Base-by-base conservation (phyloP, 2,113 vertebrate species). In the Paramisgurnus dabryanus region DNA sequence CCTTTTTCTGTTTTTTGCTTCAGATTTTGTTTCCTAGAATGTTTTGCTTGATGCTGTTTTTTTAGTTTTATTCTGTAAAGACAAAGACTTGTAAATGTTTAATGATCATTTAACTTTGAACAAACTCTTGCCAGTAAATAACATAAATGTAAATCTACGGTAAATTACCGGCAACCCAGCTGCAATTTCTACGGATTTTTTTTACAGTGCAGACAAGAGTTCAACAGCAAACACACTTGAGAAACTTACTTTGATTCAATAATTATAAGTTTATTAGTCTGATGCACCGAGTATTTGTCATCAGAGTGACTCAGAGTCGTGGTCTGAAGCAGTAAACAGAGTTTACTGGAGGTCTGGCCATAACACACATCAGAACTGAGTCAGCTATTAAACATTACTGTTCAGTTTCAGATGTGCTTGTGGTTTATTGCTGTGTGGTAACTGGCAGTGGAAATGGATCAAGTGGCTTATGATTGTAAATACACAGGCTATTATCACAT, bases 281-380 rank as follows among this genome's bases (percentile, higher is more conserved):
- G 18, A 58, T 71, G 78, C 17, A 87, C 71, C 83, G 69, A 63
- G 86, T 83, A 43, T 71, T 53, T 55, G 78, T 82, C 87, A 71
- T 72, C 34, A n/a, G 65, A 47, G 40, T 53, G 27, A 76, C 80
- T 82, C 64, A 43, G 83, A 79, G 85, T 68, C 27, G 22, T 67
- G 47, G 47, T 43, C 57, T 41, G 10, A 66, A 39, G 39, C 55
- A 80, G 4, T 67, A 82, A 87, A 81, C 82, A 83, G 81, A 5
- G 85, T 83, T 79, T 81, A 67, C 82, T 63, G 3, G 71, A 78
- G 60, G 63, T 27, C 34, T 73, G 8, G 15, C 77, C 41, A 55
- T 77, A 61, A 49, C 34, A 77, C 55, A 69, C 40, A 78, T 22
- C 66, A 45, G 7, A 17, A 60, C 13, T 5, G 27, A 70, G 18